A percentile compares a stretch with the other conserved stretches of the same genome.
Evolutionary conservation across 1,140 invertebrate species (phyloP).

Genomic region (Dryas iulia): DNA sequence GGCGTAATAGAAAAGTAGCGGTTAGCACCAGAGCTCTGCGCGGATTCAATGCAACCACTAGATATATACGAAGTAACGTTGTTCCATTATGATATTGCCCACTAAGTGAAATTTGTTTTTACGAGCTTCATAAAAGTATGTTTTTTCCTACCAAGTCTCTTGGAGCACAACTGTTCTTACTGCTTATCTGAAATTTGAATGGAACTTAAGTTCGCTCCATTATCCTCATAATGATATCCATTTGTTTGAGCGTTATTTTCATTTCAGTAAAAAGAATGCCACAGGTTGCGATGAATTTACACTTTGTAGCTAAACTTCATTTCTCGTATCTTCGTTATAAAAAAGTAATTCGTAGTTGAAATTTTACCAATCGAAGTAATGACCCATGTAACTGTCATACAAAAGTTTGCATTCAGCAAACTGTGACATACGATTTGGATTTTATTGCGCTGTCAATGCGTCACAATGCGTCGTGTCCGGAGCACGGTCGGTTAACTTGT

Average conservation of each 20-base stretch:
- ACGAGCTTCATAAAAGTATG: conserved; percentile 51
- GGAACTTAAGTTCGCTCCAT: conserved; percentile 32
- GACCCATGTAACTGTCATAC: conserved; percentile 33
- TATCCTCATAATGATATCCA: conserved; percentile 30
- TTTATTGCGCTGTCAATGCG: conserved; percentile 44
- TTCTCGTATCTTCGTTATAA: too few relatives aligned
- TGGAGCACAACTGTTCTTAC: conserved; percentile 35
- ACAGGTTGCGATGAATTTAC: conserved; percentile 25
- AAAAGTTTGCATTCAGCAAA: conserved; percentile 32
- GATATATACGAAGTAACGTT: conserved; percentile 57
- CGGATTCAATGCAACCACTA: conserved; percentile 54
- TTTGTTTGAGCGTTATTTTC: conserved; percentile 30
- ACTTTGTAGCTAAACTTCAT: conserved; percentile 1
- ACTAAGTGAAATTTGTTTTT: conserved; percentile 71
- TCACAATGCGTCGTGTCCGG: conserved; percentile 41
- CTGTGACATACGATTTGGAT: conserved; percentile 37
- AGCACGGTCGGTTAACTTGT: conserved; percentile 59
- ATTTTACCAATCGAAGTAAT: conserved; percentile 7
- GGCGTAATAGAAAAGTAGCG: conserved; percentile 56
- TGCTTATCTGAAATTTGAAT: conserved; percentile 38
- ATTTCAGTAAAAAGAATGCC: conserved; percentile 23
- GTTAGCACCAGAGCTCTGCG: conserved; percentile 48
- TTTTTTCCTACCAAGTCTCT: conserved; percentile 47
- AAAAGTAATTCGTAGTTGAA: background rate
- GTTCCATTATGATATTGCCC: conserved; percentile 74